Evolutionary conservation across 2,888 invertebrate species (phyloP).

Genomic region (Nipponacmea schrenckii): DNA sequence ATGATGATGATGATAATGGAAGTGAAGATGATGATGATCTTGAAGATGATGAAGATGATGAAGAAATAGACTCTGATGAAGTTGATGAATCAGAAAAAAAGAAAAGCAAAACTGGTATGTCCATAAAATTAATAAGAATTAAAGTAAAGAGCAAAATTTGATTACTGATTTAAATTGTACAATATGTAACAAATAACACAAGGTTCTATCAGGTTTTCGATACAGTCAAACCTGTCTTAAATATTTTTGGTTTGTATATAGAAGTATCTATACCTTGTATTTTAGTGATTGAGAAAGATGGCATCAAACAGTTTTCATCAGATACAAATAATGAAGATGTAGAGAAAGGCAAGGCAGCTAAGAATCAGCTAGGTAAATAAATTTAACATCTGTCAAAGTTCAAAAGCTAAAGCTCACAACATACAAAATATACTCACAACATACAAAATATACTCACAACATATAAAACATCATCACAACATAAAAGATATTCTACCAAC

Average conservation of each 20-base stretch:
- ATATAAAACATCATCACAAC: background rate
- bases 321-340: constrained; percentile 55
- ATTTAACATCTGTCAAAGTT: too few relatives aligned
- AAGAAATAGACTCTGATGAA: constrained; percentile 24
- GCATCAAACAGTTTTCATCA: constrained; percentile 45
- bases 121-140: too few relatives aligned
- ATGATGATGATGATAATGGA: constrained; percentile 27
- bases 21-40: constrained; percentile 29
- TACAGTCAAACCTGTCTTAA: background rate
- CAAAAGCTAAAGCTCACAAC: too few relatives aligned
- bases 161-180: too few relatives aligned
- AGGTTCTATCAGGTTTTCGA: too few relatives aligned
- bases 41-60: constrained; percentile 28
- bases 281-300: constrained; percentile 31
- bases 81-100: constrained; percentile 27
- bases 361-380: constrained; percentile 49
- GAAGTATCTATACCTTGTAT: constrained; percentile 2
- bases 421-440: too few relatives aligned
- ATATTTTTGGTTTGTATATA: background rate
- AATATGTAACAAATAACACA: too few relatives aligned
- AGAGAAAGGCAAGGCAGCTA: constrained; percentile 64
- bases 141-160: background rate
- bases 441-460: background rate
- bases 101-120: constrained; percentile 14
- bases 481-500: too few relatives aligned